Evolutionary conservation across 2,113 vertebrate species (phyloP).

Genomic region (Marmota monax): DNA sequence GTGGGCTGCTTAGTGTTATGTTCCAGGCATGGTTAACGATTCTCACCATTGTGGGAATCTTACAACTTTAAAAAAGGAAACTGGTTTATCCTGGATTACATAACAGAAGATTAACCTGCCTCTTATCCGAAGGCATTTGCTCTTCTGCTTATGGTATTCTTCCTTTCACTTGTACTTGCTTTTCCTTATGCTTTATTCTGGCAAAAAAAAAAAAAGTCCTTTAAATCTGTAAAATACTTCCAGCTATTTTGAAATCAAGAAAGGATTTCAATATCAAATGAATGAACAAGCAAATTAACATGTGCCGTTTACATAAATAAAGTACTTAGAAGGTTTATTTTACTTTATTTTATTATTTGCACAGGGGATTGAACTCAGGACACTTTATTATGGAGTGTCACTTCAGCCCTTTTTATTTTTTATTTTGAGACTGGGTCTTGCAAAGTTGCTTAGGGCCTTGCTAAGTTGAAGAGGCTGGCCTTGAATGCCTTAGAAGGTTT

Average conservation of each 20-base stretch:
- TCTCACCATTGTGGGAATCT: not conserved
- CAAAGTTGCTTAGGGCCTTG: too few relatives aligned
- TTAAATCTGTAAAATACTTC: conserved; percentile 34
- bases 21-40: not conserved
- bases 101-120: not conserved
- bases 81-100: not conserved
- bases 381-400: too few relatives aligned
- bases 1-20: too few relatives aligned
- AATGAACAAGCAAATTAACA: conserved; percentile 30
- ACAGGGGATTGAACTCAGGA: too few relatives aligned
- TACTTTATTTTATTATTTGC: not conserved
- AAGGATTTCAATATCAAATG: conserved; percentile 28
- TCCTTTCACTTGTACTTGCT: conserved; percentile 42
- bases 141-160: not conserved
- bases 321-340: not conserved
- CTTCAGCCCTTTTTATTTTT: too few relatives aligned
- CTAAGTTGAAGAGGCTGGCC: too few relatives aligned
- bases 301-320: conserved; percentile 40
- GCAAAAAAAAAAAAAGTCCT: not conserved
- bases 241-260: not conserved
- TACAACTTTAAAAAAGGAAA: not conserved
- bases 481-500: not conserved
- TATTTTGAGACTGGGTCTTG: too few relatives aligned
- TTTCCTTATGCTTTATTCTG: conserved; percentile 38
- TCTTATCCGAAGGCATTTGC: not conserved